Conservation (phyloP, 1,140 invertebrate species). For the Luehdorfia chinensis region DNA sequence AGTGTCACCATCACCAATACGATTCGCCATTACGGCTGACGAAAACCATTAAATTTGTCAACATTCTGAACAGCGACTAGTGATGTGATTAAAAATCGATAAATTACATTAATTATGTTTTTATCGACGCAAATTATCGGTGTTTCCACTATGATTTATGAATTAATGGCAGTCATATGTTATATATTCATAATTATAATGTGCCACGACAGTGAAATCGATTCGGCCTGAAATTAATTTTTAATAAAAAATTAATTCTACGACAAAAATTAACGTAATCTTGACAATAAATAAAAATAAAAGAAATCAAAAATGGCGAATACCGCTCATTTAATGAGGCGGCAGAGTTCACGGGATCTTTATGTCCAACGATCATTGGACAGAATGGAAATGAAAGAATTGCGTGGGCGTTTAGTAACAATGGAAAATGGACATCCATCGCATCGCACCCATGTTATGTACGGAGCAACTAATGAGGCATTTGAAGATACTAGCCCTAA, state of each 20-base stretch:
- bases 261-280: conserved; percentile 38
- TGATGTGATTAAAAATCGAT: conserved; percentile 30
- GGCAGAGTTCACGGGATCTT: conserved; percentile 90
- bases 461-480: conserved; percentile 91
- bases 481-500: conserved; percentile 90
- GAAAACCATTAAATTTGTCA: too few species aligned
- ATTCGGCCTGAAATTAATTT: conserved; percentile 38
- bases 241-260: conserved; percentile 27
- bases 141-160: too few species aligned
- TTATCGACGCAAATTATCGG: not conserved
- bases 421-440: conserved; percentile 82
- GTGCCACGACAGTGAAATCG: conserved; percentile 58
- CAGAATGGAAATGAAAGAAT: conserved; percentile 90
- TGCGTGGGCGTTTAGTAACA: conserved; percentile 86
- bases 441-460: conserved; percentile 79
- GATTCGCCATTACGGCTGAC: too few species aligned
- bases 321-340: conserved; percentile 89
- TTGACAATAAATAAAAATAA: conserved; percentile 26
- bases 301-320: conserved; percentile 87
- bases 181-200: conserved; percentile 42
- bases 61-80: conserved; percentile 12
- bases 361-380: conserved; percentile 89
- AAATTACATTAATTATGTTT: conserved; percentile 12
- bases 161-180: too few species aligned
- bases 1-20: conserved; percentile 25